phyloP scores from a whole-genome alignment of 2,113 vertebrate species.

The Carassius carassius region DNA sequence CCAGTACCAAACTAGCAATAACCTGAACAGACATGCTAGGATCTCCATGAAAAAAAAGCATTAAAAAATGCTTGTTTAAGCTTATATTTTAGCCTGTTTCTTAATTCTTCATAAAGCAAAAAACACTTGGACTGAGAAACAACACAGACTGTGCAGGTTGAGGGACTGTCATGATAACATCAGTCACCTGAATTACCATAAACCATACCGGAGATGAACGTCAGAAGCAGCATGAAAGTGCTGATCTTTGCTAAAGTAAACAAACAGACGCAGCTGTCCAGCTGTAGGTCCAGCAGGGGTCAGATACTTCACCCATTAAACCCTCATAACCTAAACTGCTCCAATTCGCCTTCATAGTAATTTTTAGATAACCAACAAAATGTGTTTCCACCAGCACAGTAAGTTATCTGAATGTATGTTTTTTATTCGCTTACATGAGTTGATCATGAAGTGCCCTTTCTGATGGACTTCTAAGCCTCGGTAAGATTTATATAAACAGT shows the following conservation, averaged over 20 bases:
- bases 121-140: background rate
- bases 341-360: no score
- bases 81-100: background rate
- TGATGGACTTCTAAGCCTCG: slow-evolving; percentile 63
- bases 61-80: background rate
- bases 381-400: background rate
- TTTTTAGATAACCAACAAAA: slow-evolving; percentile 4
- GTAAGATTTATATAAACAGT: slow-evolving; percentile 55
- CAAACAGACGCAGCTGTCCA: background rate
- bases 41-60: background rate
- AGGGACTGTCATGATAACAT: slow-evolving; percentile 30
- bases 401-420: slow-evolving; percentile 33
- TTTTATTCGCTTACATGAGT: background rate
- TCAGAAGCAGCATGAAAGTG: background rate
- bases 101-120: background rate
- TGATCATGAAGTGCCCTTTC: slow-evolving; percentile 53
- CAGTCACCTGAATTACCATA: background rate
- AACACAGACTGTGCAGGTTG: background rate
- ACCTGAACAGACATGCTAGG: background rate
- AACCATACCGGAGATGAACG: slow-evolving; percentile 7
- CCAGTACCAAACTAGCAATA: background rate
- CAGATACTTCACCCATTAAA: background rate
- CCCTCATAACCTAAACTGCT: background rate
- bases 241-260: slow-evolving; percentile 15
- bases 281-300: background rate